phyloP scores from a whole-genome alignment of 2,113 vertebrate genomes.

The Neomonachus schauinslandi region DNA sequence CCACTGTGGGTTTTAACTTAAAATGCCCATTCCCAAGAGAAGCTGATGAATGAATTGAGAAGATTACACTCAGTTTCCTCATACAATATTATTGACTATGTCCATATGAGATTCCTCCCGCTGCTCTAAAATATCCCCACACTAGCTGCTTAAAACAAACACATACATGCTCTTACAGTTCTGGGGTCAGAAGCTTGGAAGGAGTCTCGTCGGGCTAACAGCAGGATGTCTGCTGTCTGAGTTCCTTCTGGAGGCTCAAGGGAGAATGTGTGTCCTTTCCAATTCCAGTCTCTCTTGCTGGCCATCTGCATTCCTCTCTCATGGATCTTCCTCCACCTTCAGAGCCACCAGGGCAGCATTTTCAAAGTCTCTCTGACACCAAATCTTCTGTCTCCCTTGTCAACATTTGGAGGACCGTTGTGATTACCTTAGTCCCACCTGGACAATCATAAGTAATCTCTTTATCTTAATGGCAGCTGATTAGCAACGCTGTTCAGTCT shows the following conservation, averaged over 20 bases:
- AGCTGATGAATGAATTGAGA: too few relatives aligned
- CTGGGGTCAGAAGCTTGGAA: background rate
- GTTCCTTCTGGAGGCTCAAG: background rate
- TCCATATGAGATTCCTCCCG: background rate
- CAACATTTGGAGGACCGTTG: background rate
- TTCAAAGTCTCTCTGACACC: too few relatives aligned
- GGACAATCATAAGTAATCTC: background rate
- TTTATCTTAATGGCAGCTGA: background rate
- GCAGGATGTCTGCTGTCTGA: background rate
- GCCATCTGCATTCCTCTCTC: background rate
- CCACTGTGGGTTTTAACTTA: too few relatives aligned
- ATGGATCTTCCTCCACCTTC: background rate
- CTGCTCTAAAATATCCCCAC: too few relatives aligned
- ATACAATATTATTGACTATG: too few relatives aligned
- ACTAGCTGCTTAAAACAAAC: too few relatives aligned
- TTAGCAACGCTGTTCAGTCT: too few relatives aligned
- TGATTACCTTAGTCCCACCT: background rate
- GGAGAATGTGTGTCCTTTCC: background rate
- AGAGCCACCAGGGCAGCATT: background rate
- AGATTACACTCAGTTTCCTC: too few relatives aligned
- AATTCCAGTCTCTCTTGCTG: background rate
- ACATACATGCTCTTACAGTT: background rate
- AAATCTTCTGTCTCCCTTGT: too few relatives aligned
- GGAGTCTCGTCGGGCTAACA: background rate
- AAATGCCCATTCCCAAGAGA: too few relatives aligned